Base-by-base conservation (phyloP, 2,113 vertebrate genomes). In the Actenoides lindsayi region DNA sequence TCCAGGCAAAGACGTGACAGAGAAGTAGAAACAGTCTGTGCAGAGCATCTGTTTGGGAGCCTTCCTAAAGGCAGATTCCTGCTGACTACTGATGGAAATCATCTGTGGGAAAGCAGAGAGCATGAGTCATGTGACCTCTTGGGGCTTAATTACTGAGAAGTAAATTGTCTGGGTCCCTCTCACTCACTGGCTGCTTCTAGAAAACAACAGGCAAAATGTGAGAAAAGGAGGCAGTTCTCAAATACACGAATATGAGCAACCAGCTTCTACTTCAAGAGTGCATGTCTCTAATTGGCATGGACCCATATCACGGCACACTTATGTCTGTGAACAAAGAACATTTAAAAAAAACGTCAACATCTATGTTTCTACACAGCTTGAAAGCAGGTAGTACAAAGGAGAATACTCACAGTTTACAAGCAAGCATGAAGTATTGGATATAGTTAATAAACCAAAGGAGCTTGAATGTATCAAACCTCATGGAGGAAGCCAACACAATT, bases 31-130 rank as follows among this genome's bases (percentile, higher is more conserved):
- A 83, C 39, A 21, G 57, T 21, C 74, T 50, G 63, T n/a, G 39
- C 2, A 0, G 21, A 95, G 89, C 90, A 95, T 96, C 90, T 96
- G 95, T 59, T 91, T 92, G 96, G 96, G 94, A 97, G 79, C 82
- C 54, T 80, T 97, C 75, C 84, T 64, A 39, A 77, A 85, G 71
- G 46, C 84, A 63, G 57, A 87, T 91, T 87, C 83, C 89, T 79
- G 86, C 80, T 6, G 53, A 78, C 77, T 1, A 3, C 91, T 91
- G 94, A 94, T 93, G 90, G 87, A 65, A 96, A 91, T 81, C 93
- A 96, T 91, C 95, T 95, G 93, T 15, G 1, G 87, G 53, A 60
- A 27, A 46, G 4, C 2, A 0, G 62, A 81, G 69, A 37, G 51
- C 4, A 11, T 87, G 89, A 96, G 62, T 44, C 50, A 1, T 85